Evolutionary conservation across 2,888 invertebrate genomes (phyloP), one percentile per base, ranked within the genome.

Genomic region (Phragmatobia fuliginosa): DNA sequence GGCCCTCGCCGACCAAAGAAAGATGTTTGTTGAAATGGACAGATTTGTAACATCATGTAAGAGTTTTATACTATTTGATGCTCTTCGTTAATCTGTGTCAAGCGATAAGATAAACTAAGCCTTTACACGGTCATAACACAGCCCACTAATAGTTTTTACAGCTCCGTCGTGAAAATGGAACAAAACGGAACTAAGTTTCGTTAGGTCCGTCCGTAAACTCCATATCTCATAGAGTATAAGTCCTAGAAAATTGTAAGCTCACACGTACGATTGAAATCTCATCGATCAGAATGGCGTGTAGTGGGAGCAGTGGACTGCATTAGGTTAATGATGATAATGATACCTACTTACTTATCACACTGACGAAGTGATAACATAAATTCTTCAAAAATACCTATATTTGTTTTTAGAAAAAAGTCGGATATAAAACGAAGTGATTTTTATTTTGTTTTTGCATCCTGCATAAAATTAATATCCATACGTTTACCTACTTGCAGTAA

Each of bases 21-120:
- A 95, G 78, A 94, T 97, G 87, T 97, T 97, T 91, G 95, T 97
- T 66, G 97, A 97, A 86, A 94, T 97, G 96, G 97, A 97, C 90
- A 96, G 96, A 90, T 97, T 97, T 83, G 95, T 96, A n/a, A 93
- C 95, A 0, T 92, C 91, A 70, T 87, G 97, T 97, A 93, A 96
- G 96, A 56, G 7, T 28, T 28, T 56, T 21, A 56, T 56, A 56
- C 14, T 14, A 14, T 11, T 14, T 14, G 4, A 25, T 52, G 52
- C 45, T 45, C 18, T 41, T 49, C 21, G 45, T n/a, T 2, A 10
- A 49, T 49, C n/a, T 49, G n/a, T n/a, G 8, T n/a, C 6, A 49
- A 49, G n/a, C n/a, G 45, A 49, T n/a, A 21, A 45, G 7, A 7
- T 6, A 18, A 45, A 18, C 41, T 18, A 1, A 45, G 45, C 45